These are phyloP conservation scores for Willowsia nigromaculata DNA, from an alignment of 2,888 invertebrate genomes.

Conservation along the genomic window DNA sequence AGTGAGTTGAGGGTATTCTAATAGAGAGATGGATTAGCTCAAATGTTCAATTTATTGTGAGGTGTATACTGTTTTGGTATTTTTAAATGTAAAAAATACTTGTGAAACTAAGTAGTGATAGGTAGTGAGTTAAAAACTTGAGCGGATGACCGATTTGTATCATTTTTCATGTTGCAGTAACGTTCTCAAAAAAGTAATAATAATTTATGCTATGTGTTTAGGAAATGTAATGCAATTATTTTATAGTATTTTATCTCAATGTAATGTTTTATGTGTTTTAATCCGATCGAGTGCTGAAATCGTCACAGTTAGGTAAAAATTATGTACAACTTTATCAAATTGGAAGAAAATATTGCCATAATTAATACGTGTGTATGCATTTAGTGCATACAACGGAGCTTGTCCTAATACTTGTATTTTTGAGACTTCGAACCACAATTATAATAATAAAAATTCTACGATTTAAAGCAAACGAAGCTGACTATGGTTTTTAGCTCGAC, in stretches of 20 bases:
- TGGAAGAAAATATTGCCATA: neutral
- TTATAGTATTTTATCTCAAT: neutral
- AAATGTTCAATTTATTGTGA: conserved; percentile 30
- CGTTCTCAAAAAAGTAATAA: neutral
- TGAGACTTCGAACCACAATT: too few species aligned
- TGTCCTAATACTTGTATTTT: too few species aligned
- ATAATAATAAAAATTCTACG: too few species aligned
- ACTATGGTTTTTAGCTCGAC: too few species aligned
- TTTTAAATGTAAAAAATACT: neutral
- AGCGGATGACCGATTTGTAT: neutral
- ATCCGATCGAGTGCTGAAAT: conserved; percentile 16
- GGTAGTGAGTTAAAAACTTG: too few species aligned
- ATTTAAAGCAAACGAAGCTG: too few species aligned
- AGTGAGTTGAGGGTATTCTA: neutral
- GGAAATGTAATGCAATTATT: neutral
- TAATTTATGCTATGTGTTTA: neutral
- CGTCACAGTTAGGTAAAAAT: neutral
- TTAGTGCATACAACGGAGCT: too few species aligned
- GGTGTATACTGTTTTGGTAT: conserved; percentile 30
- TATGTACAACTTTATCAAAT: neutral
- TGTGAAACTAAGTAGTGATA: too few species aligned
- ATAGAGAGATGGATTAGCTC: neutral
- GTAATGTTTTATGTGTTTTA: neutral
- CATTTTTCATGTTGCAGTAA: neutral
- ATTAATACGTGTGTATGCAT: neutral